Conservation (phyloP, 2,113 vertebrate genomes). For the Coptodon rendalli region DNA sequence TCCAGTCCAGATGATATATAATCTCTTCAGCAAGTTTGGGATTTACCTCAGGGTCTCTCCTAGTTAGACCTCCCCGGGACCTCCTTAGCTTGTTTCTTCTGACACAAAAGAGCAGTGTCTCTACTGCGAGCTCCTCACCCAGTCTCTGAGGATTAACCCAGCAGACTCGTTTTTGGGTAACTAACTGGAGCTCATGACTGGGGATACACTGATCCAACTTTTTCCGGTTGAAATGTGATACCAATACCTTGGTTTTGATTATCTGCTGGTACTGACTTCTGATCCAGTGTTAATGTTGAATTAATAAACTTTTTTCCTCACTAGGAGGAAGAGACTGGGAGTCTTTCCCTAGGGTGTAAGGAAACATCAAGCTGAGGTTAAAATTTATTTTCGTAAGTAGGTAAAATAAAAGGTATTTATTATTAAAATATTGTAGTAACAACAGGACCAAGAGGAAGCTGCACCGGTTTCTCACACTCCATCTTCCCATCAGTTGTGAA, state of each 20-base stretch:
- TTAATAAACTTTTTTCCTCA: neutral
- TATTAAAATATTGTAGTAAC: neutral
- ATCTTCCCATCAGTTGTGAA: neutral
- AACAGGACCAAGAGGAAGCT: neutral
- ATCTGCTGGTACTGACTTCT: neutral
- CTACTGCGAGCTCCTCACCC: neutral
- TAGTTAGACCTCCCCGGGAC: neutral
- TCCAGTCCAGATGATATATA: neutral
- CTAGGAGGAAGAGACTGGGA: neutral
- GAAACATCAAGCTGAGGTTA: neutral
- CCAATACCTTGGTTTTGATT: neutral
- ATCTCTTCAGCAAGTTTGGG: neutral
- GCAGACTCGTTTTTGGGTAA: neutral
- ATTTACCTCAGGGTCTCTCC: neutral
- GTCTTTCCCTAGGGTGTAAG: neutral
- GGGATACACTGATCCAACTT: neutral
- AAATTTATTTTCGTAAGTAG: fast-evolving
- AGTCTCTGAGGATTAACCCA: neutral
- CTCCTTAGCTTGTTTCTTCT: neutral
- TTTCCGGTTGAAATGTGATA: neutral
- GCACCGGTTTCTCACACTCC: neutral
- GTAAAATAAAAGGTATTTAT: neutral
- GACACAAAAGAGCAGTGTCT: neutral
- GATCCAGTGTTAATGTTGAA: neutral
- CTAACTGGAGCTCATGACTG: neutral